phyloP scores from a whole-genome alignment of 2,113 vertebrate species.

The Grallaria varia region DNA sequence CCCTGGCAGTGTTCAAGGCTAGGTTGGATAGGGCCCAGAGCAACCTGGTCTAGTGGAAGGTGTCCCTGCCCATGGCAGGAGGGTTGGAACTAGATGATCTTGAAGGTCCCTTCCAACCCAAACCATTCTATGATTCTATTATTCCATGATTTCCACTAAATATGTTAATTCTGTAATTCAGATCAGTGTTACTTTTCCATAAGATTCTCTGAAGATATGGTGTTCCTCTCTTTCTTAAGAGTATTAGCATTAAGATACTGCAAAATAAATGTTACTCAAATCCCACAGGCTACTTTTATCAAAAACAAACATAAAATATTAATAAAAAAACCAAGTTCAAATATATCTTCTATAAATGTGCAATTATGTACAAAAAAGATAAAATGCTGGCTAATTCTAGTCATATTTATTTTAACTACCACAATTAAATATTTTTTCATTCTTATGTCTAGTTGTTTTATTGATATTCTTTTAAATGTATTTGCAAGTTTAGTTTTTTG shows the following conservation, averaged over 20 bases:
- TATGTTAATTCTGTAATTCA: background rate
- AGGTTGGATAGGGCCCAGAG: background rate
- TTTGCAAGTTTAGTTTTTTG: background rate
- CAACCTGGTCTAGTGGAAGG: background rate
- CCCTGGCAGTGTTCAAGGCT: background rate
- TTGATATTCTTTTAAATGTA: background rate
- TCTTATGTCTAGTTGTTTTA: background rate
- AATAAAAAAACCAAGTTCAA: background rate
- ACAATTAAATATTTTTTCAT: background rate
- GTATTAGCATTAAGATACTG: background rate
- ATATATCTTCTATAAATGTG: background rate
- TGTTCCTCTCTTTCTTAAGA: background rate
- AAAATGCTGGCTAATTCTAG: background rate
- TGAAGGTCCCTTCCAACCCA: background rate
- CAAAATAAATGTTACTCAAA: background rate
- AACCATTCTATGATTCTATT: background rate
- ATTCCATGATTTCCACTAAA: background rate
- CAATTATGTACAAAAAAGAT: slow-evolving; percentile 19
- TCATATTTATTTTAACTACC: slow-evolving; percentile 42
- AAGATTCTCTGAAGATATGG: background rate
- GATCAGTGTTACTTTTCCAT: background rate
- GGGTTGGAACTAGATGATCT: background rate
- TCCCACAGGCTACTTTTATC: background rate
- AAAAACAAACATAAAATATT: background rate
- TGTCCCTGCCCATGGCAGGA: background rate